Conservation (phyloP, 2,888 invertebrate genomes). For the Dryocosmus kuriphilus region DNA sequence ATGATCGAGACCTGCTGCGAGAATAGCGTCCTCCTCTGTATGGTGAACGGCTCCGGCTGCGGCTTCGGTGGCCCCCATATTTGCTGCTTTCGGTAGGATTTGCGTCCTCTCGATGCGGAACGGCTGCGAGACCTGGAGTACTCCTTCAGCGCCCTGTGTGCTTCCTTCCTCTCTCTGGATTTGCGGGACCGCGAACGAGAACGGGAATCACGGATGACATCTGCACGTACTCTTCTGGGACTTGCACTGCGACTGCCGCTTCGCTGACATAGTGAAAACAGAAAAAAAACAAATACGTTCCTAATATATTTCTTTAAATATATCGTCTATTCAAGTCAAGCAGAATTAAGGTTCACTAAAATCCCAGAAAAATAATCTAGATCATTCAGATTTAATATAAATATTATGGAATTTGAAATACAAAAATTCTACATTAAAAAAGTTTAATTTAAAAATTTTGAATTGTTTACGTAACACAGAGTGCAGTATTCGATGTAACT, state of each 20-base stretch:
- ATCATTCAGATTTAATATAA: too few species aligned
- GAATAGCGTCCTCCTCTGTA: conserved; percentile 82
- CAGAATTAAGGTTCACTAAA: too few species aligned
- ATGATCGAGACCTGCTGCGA: conserved; percentile 82
- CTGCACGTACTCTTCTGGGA: conserved; percentile 68
- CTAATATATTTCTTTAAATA: not conserved
- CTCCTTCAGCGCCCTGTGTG: conserved; percentile 73
- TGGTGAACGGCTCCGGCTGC: conserved; percentile 82
- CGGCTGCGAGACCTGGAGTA: conserved; percentile 76
- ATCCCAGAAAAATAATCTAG: too few species aligned
- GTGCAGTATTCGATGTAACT: not conserved
- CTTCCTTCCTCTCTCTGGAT: conserved; percentile 73
- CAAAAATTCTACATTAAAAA: too few species aligned
- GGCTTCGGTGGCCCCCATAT: conserved; percentile 69
- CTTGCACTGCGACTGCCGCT: conserved; percentile 73
- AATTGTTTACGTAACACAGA: too few species aligned
- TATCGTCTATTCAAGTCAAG: not conserved
- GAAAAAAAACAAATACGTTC: not conserved
- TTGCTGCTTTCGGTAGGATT: conserved; percentile 70
- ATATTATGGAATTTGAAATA: too few species aligned
- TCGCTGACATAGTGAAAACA: conserved; percentile 60
- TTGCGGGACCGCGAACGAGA: conserved; percentile 76
- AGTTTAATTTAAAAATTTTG: too few species aligned
- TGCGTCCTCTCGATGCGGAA: conserved; percentile 75
- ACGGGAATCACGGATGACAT: conserved; percentile 70